Conservation (phyloP, 2,888 invertebrate genomes). For the Ditylenchus weischeri region DNA sequence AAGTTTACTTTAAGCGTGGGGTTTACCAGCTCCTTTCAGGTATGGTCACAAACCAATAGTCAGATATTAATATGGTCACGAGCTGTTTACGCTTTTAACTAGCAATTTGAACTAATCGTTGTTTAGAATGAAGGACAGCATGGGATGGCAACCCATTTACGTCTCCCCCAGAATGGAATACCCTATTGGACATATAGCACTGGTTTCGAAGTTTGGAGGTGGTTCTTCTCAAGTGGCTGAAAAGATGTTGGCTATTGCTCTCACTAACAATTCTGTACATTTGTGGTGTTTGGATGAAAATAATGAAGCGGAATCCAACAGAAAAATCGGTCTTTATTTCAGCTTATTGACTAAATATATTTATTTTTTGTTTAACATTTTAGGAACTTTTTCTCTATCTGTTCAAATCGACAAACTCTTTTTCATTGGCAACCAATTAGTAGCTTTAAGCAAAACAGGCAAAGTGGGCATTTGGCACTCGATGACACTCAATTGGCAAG, state of each 20-base stretch:
- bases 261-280: conserved; percentile 43
- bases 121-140: conserved; percentile 82
- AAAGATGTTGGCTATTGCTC: conserved; percentile 51
- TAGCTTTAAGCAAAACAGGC: conserved; percentile 85
- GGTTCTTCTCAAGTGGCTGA: conserved; percentile 44
- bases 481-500: conserved; percentile 96
- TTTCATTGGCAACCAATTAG: conserved; percentile 93
- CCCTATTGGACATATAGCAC: conserved; percentile 83
- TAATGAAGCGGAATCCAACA: conserved; percentile 15
- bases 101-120: not conserved
- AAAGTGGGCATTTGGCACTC: conserved; percentile 99
- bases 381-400: conserved; percentile 50
- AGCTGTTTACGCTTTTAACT: too few relatives aligned
- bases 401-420: conserved; percentile 91
- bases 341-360: not conserved
- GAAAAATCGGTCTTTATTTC: conserved; percentile 18
- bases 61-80: too few relatives aligned
- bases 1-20: too few relatives aligned
- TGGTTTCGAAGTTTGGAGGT: conserved; percentile 68
- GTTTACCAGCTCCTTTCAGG: too few relatives aligned
- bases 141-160: conserved; percentile 92
- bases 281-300: conserved; percentile 66
- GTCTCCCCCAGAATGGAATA: conserved; percentile 86
- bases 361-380: not conserved
- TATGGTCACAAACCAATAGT: too few relatives aligned